Conservation (phyloP, 1,140 invertebrate genomes). For the Penaeus vannamei region DNA sequence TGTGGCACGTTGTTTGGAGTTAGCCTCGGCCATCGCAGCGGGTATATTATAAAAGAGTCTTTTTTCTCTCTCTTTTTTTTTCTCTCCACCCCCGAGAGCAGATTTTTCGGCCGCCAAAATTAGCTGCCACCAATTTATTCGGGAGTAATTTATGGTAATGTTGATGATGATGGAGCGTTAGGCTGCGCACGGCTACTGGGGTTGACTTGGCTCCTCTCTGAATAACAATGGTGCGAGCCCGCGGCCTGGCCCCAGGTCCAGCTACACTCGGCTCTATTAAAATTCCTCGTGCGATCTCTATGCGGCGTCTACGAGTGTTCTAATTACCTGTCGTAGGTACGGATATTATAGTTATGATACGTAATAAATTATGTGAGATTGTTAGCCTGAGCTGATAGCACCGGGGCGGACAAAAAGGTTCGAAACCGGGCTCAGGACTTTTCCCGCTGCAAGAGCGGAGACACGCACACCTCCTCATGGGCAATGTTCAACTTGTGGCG, state of each 20-base stretch:
- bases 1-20: no score
- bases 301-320: not conserved
- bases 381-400: no score
- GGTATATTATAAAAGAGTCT: no score
- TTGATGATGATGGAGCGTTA: slow-evolving; percentile 62
- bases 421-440: not conserved
- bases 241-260: not conserved
- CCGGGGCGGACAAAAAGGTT: not conserved
- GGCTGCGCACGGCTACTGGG: slow-evolving; percentile 61
- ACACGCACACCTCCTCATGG: slow-evolving; percentile 52
- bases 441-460: slow-evolving; percentile 12
- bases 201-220: slow-evolving; percentile 57
- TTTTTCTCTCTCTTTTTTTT: not conserved
- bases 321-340: no score
- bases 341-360: no score
- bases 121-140: slow-evolving; percentile 53
- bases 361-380: no score
- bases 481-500: slow-evolving; percentile 35
- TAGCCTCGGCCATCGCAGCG: no score
- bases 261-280: not conserved
- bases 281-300: not conserved
- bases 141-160: slow-evolving; percentile 63
- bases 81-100: not conserved
- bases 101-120: slow-evolving; percentile 48
- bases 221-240: slow-evolving; percentile 56